phyloP scores from a whole-genome alignment of 2,113 vertebrate genomes.

The Machaerirhynchus nigripectus region DNA sequence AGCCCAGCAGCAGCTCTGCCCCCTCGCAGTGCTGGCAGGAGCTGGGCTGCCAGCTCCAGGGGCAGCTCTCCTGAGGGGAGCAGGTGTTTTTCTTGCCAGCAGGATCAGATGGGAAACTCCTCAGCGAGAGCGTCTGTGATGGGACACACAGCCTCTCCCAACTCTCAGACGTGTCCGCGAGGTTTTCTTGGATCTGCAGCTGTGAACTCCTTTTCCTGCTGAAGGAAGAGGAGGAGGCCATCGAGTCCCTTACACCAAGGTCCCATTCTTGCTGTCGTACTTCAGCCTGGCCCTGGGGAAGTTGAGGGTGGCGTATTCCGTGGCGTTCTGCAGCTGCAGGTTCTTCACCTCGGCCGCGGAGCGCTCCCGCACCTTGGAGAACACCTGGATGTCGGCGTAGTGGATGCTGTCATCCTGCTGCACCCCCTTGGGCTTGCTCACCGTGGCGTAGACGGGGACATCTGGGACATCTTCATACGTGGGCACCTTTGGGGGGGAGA shows the following conservation, averaged over 20 bases:
- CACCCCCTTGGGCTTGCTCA: slow-evolving; percentile 15
- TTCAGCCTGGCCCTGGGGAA: slow-evolving; percentile 68
- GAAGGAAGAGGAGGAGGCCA: neutral
- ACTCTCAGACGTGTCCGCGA: neutral
- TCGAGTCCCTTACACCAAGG: slow-evolving; percentile 64
- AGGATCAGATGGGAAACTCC: neutral
- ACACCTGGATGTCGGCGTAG: slow-evolving; percentile 83
- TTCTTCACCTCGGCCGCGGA: slow-evolving; percentile 38
- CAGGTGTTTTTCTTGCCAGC: neutral
- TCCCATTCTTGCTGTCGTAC: slow-evolving; percentile 70
- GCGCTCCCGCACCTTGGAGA: slow-evolving; percentile 5
- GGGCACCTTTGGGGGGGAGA: slow-evolving; percentile 20
- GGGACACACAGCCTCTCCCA: neutral
- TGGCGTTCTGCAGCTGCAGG: slow-evolving; percentile 51
- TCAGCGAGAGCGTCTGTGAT: neutral
- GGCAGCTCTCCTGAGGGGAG: neutral
- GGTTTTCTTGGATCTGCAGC: neutral
- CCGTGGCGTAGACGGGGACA: slow-evolving; percentile 61
- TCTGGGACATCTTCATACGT: slow-evolving; percentile 49
- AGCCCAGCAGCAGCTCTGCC: neutral
- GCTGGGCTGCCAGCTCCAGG: neutral
- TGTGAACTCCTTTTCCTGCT: neutral
- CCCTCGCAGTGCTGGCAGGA: neutral
- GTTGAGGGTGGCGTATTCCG: slow-evolving; percentile 82
- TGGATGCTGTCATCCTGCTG: slow-evolving; percentile 71